Evolutionary conservation across 2,797 vertebrate genomes (phyloP), one percentile per base, ranked within the genome.

Genomic region (Fistularia tabacaria): DNA sequence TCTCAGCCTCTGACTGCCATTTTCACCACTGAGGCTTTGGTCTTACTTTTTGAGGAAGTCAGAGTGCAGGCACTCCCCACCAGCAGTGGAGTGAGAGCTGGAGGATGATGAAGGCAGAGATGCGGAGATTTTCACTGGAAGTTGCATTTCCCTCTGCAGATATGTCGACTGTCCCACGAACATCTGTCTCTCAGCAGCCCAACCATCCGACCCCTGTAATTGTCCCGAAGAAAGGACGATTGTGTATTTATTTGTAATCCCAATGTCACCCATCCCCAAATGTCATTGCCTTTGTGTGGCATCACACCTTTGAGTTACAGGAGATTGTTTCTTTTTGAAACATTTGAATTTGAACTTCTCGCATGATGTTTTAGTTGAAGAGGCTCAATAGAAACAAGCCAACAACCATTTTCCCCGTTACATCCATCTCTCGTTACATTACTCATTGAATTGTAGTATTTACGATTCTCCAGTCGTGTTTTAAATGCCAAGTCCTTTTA

Each of bases 221-320:
- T 50, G 25, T n/a, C 41, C 62, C 14, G 49, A 57, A 66, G n/a
- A 49, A 56, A 59, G 36, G 1, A 54, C 57, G 51, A 58, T 38
- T 53, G 61, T 72, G 51, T 87, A 80, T 86, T 85, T 87, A 81
- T 86, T 85, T 81, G 37, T 62, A 48, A 55, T 81, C 76, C 25
- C 25, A 25, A 25, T 25, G 5, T 25, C 25, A 25, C 25, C 25
- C 25, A 25, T 25, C 25, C 25, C 59, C 38, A 15, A 71, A 75
- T 41, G 46, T 80, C 80, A 67, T 84, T 63, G 85, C 85, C 88
- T 88, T 85, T 77, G 73, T 84, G 85, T 87, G 83, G 49, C 57
- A 45, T 69, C 65, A 51, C 84, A 82, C 73, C 69, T 72, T 83
- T 85, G 64, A 77, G 74, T 80, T 83, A 61, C 69, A 80, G 46